A percentile compares a stretch with the other conserved stretches of the same genome.
Conservation (phyloP, 2,113 vertebrate genomes). For the Cheirogaleus medius region DNA sequence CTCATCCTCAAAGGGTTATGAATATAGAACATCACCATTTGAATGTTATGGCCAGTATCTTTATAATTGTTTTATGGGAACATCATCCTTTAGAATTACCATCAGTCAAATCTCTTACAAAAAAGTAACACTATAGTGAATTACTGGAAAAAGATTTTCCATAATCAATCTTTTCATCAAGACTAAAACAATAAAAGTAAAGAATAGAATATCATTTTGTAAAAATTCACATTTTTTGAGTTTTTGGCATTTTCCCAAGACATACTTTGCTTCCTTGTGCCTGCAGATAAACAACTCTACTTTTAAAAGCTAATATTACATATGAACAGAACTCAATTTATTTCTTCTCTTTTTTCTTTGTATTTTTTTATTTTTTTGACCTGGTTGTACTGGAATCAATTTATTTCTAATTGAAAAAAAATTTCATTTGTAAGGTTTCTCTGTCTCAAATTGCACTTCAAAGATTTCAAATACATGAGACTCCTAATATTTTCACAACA, state of each 20-base stretch:
- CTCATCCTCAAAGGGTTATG: background rate
- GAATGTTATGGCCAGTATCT: background rate
- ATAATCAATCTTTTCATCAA: background rate
- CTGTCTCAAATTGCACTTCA: slow-evolving; percentile 4
- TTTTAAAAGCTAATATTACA: background rate
- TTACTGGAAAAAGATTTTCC: background rate
- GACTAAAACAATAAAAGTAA: slow-evolving; percentile 26
- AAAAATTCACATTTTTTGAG: background rate
- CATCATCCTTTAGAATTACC: background rate
- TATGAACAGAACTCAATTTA: background rate
- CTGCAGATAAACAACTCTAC: background rate
- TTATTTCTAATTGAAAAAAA: slow-evolving; percentile 23
- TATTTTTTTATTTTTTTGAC: too few relatives aligned
- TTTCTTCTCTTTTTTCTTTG: too few relatives aligned
- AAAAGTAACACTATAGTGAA: background rate
- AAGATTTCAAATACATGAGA: slow-evolving; percentile 24
- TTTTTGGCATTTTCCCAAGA: slow-evolving; percentile 18
- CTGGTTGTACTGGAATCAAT: too few relatives aligned
- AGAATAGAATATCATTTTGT: background rate
- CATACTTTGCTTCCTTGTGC: background rate
- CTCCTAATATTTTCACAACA: slow-evolving; percentile 9
- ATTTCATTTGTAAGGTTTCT: slow-evolving; percentile 28
- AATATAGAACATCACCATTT: background rate
- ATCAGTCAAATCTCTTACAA: background rate
- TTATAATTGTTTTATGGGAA: background rate